Base-by-base conservation (phyloP, 2,797 vertebrate species). In the Neoniphon sammara region DNA sequence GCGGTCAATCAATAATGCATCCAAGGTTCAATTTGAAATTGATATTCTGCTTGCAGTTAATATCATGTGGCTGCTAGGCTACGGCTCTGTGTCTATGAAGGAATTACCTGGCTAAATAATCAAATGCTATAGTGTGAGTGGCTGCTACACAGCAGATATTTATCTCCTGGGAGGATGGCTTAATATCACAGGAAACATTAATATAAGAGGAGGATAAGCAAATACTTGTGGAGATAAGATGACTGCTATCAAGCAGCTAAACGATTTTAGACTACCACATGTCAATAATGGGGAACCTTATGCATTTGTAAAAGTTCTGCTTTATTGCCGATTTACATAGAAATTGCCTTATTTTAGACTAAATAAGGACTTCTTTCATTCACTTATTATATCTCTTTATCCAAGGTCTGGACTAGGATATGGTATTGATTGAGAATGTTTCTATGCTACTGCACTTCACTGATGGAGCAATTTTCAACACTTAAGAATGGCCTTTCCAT, bases 291-390 rank as follows among this genome's bases (percentile, higher is more conserved):
- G 95, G 93, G 94, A 94, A 94, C 95, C 95, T 96, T 94, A 95
- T 97, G 96, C 95, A 96, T 96, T 95, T 94, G 94, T 94, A 92
- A 94, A 96, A 96, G 96, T 97, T 96, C 95, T 96, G 95, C 96
- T 96, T 97, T 97, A 97, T 97, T 96, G 96, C 92, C 92, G 94
- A 98, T 98, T 98, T 97, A 97, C 96, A 98, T 97, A 97, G 96
- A 97, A 97, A 98, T 97, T 96, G 96, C 95, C 96, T 97, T 95
- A 97, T 98, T 97, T 97, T 95, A 95, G 95, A 93, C 94, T 94
- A 93, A 94, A 95, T 95, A 95, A 93, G 95, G 81, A 86, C 78
- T 91, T 91, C 89, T 92, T 90, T 92, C 77, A 89, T 86, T 87
- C 88, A 90, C 72, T 89, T 89, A 89, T 88, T 78, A 87, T 54